These are phyloP conservation scores for Clistopyga incitator DNA, from an alignment of 2,888 invertebrate species.

Conservation along the genomic window DNA sequence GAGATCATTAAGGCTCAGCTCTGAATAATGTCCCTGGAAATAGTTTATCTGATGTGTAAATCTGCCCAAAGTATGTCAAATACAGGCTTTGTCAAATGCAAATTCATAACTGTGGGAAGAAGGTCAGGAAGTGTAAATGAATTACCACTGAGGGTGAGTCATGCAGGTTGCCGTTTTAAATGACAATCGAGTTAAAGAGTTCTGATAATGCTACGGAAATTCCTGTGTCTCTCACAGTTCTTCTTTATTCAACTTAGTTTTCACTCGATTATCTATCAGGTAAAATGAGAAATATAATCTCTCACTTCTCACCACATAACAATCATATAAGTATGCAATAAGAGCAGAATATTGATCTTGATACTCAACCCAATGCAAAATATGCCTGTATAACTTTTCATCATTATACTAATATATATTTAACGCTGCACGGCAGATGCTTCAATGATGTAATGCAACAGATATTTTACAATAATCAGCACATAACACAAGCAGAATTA, in stretches of 20 bases:
- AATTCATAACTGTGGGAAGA: slow-evolving; percentile 55
- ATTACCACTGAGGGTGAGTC: slow-evolving; percentile 76
- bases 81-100: slow-evolving; percentile 29
- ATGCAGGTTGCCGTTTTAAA: slow-evolving; percentile 70
- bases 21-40: neutral
- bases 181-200: slow-evolving; percentile 70
- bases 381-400: neutral
- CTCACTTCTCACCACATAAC: neutral
- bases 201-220: slow-evolving; percentile 18
- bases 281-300: neutral
- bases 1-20: neutral
- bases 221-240: neutral
- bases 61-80: slow-evolving; percentile 3
- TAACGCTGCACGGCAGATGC: neutral
- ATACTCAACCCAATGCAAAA: neutral
- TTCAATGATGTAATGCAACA: neutral
- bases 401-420: neutral
- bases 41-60: slow-evolving; percentile 15
- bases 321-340: neutral
- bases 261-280: neutral
- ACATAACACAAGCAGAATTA: no score
- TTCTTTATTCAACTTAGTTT: neutral
- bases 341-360: slow-evolving; percentile 4
- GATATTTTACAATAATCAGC: no score
- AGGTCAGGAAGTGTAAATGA: slow-evolving; percentile 69